A percentile compares a stretch with the other conserved stretches of the same genome.
phyloP scores from a whole-genome alignment of 2,797 vertebrate genomes.

The Adrianichthys oophorus region DNA sequence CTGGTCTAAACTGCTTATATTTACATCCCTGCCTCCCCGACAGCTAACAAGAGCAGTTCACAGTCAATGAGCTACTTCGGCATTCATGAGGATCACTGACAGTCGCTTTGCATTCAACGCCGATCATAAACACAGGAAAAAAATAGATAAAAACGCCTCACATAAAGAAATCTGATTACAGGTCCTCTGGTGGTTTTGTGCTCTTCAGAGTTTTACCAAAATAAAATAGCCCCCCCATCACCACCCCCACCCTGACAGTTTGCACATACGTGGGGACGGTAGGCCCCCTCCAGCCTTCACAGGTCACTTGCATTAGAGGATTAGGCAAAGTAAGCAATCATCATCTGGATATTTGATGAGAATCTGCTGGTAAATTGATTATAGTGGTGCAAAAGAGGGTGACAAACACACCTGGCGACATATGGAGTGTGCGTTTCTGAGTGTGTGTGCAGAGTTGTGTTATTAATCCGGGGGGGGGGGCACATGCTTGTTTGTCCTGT shows the following conservation, averaged over 20 bases:
- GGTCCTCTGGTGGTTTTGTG: constrained; percentile 66
- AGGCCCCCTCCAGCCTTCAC: constrained; percentile 62
- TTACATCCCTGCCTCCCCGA: constrained; percentile 80
- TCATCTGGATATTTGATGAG: constrained; percentile 84
- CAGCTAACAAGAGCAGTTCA: constrained; percentile 81
- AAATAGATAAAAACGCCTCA: constrained; percentile 45
- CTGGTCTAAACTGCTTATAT: constrained; percentile 74
- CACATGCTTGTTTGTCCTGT: neutral
- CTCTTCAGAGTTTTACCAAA: constrained; percentile 71
- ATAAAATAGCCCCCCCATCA: constrained; percentile 55
- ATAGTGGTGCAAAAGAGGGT: constrained; percentile 69
- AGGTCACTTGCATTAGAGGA: constrained; percentile 80
- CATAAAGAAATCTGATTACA: constrained; percentile 72
- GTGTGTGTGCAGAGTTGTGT: constrained; percentile 26
- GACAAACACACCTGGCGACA: constrained; percentile 73
- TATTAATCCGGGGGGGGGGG: constrained; percentile 15
- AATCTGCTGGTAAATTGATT: constrained; percentile 83
- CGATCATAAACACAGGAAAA: constrained; percentile 75
- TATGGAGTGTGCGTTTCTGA: constrained; percentile 48
- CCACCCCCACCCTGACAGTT: constrained; percentile 28
- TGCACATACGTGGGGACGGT: constrained; percentile 32
- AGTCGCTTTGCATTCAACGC: constrained; percentile 85
- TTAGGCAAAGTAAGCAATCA: constrained; percentile 80
- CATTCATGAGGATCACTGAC: constrained; percentile 84
- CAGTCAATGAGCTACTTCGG: constrained; percentile 85